Conservation (phyloP, 2,797 vertebrate species). For the Rhynchonycteris naso region DNA sequence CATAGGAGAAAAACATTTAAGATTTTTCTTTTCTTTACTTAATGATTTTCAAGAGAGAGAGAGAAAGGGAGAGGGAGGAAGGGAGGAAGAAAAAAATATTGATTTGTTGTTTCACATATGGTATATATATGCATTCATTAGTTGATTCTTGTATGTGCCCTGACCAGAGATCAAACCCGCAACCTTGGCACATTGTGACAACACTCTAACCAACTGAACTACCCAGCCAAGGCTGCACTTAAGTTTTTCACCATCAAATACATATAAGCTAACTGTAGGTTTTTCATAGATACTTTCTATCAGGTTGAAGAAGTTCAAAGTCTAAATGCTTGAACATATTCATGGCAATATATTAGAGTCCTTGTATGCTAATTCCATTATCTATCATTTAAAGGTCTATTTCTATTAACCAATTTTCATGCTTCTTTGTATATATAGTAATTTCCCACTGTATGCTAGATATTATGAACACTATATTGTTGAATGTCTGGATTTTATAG, state of each 20-base stretch:
- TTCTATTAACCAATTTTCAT: conserved; percentile 17
- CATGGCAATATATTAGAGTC: not conserved
- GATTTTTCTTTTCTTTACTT: too few relatives aligned
- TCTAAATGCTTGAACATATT: not conserved
- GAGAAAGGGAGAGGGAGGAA: too few relatives aligned
- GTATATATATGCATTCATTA: too few relatives aligned
- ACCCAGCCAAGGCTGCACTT: too few relatives aligned
- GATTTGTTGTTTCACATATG: too few relatives aligned
- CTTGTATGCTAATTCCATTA: conserved; percentile 2
- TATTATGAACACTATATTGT: not conserved
- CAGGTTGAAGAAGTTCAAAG: not conserved
- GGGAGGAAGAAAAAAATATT: too few relatives aligned
- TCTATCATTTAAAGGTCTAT: not conserved
- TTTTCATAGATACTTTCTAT: not conserved
- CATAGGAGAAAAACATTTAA: not conserved
- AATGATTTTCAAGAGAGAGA: too few relatives aligned
- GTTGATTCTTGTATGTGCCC: too few relatives aligned
- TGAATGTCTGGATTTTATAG: not conserved
- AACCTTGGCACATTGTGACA: too few relatives aligned
- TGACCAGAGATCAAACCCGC: too few relatives aligned
- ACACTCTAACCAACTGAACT: too few relatives aligned
- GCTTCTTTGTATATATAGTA: not conserved
- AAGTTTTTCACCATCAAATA: conserved; percentile 15
- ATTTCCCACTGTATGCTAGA: conserved; percentile 1
- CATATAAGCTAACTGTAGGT: not conserved